Evolutionary conservation across 2,113 vertebrate genomes (phyloP), one percentile per base, ranked within the genome.

Genomic region (Pavo muticus): DNA sequence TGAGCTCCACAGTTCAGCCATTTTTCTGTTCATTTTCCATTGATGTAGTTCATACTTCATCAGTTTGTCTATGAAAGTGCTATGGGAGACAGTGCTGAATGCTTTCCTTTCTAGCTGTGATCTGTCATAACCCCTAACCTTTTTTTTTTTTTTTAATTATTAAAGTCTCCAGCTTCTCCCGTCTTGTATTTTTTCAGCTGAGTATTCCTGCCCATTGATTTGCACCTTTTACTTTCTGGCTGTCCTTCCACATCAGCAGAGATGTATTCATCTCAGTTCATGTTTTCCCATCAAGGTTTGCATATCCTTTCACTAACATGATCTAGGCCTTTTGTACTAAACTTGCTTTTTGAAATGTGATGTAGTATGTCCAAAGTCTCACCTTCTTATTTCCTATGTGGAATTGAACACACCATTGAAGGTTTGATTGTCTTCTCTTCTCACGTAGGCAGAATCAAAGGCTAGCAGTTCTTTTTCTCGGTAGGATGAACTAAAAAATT

Each of bases 71-170:
- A 23, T 30, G 18, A 52, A 29, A 35, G 7, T 24, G 3, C 63
- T 61, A 17, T 3, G 16, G 39, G 42, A 71, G 6, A 52, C 18
- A 60, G 29, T 6, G 3, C 14, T 69, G 35, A 82, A 54, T 74
- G 11, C 5, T 12, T 84, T 64, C 2, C 40, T 65, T 92, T 91
- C 14, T 20, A 30, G 14, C 54, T 75, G 16, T 37, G 16, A 64
- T 68, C 5, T 29, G 5, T 35, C 50, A 10, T 35, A 61, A 60
- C 0, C 3, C 10, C 6, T 56, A 72, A 54, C 2, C 4, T 9
- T 93, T 89, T 29, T 57, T 59, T 25, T 45, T 44, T 15, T 15
- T 44, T 17, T 74, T 56, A 75, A 32, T 61, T 72, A 40, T 3
- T 73, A 21, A 3, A 18, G 9, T 72, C 16, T 75, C 35, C 13